A percentile compares a stretch with the other conserved stretches of the same genome.
Conservation (phyloP, 2,113 vertebrate genomes). For the Catharus bicknelli region DNA sequence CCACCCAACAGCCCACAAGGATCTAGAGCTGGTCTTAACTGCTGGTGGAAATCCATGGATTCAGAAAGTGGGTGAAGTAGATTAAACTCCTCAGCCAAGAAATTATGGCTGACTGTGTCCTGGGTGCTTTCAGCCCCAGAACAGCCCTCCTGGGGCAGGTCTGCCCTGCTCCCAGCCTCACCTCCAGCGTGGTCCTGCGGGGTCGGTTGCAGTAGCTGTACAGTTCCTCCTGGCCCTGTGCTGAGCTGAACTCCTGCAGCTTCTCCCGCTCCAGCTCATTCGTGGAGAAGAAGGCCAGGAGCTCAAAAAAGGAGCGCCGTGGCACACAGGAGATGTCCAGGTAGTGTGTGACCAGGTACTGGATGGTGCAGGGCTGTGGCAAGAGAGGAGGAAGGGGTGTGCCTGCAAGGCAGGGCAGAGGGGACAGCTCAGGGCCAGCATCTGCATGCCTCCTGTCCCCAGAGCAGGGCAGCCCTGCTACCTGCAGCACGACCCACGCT, state of each 20-base stretch:
- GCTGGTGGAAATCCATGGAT: background rate
- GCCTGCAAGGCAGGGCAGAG: background rate
- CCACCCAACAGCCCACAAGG: background rate
- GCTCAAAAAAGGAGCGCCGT: slow-evolving; percentile 91
- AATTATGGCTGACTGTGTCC: background rate
- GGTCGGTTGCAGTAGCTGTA: slow-evolving; percentile 87
- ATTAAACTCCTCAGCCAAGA: background rate
- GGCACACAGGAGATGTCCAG: slow-evolving; percentile 88
- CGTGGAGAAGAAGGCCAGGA: slow-evolving; percentile 79
- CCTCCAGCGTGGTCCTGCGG: slow-evolving; percentile 89
- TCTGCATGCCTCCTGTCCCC: background rate
- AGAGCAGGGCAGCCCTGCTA: background rate
- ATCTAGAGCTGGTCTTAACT: background rate
- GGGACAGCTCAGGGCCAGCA: background rate
- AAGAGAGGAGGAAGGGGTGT: slow-evolving; percentile 71
- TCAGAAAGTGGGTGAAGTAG: background rate
- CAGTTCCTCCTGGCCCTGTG: slow-evolving; percentile 86
- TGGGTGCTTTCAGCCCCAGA: background rate
- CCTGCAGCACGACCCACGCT: background rate
- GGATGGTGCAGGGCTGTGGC: slow-evolving; percentile 83
- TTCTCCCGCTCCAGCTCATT: slow-evolving; percentile 85
- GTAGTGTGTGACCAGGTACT: slow-evolving; percentile 79
- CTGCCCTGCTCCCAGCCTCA: background rate
- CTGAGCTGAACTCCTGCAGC: slow-evolving; percentile 87
- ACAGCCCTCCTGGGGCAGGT: fast-evolving